Conservation (phyloP, 1,140 invertebrate genomes). For the Dryas iulia region DNA sequence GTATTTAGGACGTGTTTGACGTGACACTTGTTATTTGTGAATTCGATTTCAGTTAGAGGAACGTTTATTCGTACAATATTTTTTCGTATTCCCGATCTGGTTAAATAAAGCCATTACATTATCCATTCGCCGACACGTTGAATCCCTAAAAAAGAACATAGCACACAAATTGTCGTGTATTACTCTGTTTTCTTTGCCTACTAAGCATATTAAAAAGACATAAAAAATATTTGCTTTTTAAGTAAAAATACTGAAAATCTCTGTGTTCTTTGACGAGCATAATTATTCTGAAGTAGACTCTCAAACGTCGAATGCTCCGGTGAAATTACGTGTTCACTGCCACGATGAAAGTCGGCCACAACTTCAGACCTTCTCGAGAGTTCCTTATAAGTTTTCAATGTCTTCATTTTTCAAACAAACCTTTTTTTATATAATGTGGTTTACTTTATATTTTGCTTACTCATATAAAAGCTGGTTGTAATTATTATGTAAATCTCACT, state of each 20-base stretch:
- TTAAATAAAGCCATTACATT: too few relatives aligned
- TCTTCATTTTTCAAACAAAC: slow-evolving; percentile 27
- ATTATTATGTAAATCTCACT: slow-evolving; percentile 8
- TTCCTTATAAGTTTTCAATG: slow-evolving; percentile 35
- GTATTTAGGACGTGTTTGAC: too few relatives aligned
- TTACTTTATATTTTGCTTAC: slow-evolving; percentile 13
- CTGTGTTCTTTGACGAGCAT: slow-evolving; percentile 16
- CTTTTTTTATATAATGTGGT: slow-evolving; percentile 13
- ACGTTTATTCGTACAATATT: too few relatives aligned
- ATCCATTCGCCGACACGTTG: too few relatives aligned
- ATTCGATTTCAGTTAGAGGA: too few relatives aligned
- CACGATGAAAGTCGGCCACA: slow-evolving; percentile 33
- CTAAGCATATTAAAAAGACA: too few relatives aligned
- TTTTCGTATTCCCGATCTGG: too few relatives aligned
- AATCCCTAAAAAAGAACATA: too few relatives aligned
- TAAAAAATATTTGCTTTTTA: neutral
- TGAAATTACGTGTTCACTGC: slow-evolving; percentile 49
- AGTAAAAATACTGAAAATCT: neutral
- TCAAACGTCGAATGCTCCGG: slow-evolving; percentile 35
- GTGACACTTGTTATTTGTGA: too few relatives aligned
- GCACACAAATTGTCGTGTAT: too few relatives aligned
- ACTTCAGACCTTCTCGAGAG: slow-evolving; percentile 49
- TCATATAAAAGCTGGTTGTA: neutral
- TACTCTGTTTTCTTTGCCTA: too few relatives aligned
- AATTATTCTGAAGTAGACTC: slow-evolving; percentile 15